Evolutionary conservation across 2,113 vertebrate genomes (phyloP).

Genomic region (Melanocharis versteri): DNA sequence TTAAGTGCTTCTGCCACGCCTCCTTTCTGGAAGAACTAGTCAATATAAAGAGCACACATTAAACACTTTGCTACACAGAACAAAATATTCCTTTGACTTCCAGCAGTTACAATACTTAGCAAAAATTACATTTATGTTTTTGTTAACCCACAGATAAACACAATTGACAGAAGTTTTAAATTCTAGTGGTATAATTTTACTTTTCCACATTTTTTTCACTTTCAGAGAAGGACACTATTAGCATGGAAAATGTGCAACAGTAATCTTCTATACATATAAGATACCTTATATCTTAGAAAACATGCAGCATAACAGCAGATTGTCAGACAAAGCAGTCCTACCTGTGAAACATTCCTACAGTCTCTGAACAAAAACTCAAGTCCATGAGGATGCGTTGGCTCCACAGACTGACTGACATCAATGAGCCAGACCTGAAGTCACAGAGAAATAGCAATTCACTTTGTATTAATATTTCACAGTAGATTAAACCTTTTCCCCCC

Average conservation of each 20-base stretch:
- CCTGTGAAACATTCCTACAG: constrained; percentile 92
- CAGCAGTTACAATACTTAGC: not conserved
- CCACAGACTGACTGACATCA: constrained; percentile 95
- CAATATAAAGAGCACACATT: not conserved
- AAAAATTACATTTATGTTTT: not conserved
- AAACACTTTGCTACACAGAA: not conserved
- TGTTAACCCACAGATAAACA: not conserved
- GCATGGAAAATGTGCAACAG: not conserved
- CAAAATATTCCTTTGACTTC: not conserved
- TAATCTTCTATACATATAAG: not conserved
- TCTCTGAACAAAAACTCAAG: constrained; percentile 95
- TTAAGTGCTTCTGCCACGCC: constrained; percentile 84
- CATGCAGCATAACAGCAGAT: not conserved
- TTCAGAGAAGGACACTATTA: not conserved
- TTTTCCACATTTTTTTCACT: not conserved
- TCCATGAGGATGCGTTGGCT: constrained; percentile 92
- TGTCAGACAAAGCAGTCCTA: constrained; percentile 47
- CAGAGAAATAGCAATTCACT: not conserved
- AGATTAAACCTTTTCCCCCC: not conserved
- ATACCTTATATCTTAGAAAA: not conserved
- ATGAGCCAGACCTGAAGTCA: constrained; percentile 90
- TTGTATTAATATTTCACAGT: not conserved
- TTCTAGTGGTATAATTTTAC: not conserved
- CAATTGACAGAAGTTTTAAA: not conserved
- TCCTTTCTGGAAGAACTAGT: constrained; percentile 91